Evolutionary conservation across 2,888 invertebrate species (phyloP), one percentile per base, ranked within the genome.

Genomic region (Furcula furcula): DNA sequence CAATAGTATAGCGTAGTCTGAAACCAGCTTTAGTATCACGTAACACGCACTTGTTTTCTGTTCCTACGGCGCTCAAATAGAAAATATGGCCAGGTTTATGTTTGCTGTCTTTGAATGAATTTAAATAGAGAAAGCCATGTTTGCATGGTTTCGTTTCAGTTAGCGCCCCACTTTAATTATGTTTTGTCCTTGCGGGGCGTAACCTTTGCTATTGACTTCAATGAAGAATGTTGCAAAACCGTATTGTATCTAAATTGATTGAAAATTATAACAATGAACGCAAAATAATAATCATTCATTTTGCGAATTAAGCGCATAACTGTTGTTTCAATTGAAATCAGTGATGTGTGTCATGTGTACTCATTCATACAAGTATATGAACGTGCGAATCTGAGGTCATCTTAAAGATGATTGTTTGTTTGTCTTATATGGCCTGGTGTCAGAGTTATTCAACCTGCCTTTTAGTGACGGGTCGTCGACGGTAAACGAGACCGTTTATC

Each of bases 41-140:
- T 42, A 43, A 35, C 38, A 38, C 40, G 31, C 35, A 46, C 37
- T 43, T 40, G 42, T 52, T 47, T 45, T 43, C 45, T 55, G 34
- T 39, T 31, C 40, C 40, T 46, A 28, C 32, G 34, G 29, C 29
- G 37, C 36, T 43, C 40, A 29, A 46, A 36, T 36, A 41, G 34
- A 44, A 44, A 55, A 44, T 23, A 23, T 23, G 21, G 21, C 4
- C 2, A 4, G 10, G 10, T 27, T 15, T 27, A 9, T 6, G 5
- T 27, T 15, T 15, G 10, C 7, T 25, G 1, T n/a, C 27, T 13
- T 15, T 27, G 15, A 27, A 27, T n/a, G n/a, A 27, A 15, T 15
- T 15, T 15, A n/a, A 27, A 27, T 1, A n/a, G 13, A n/a, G 27
- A 27, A 15, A 27, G 27, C 15, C 15, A 12, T 12, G 15, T 27